Conservation (phyloP, 2,888 invertebrate genomes). For the Lysandra bellargus region DNA sequence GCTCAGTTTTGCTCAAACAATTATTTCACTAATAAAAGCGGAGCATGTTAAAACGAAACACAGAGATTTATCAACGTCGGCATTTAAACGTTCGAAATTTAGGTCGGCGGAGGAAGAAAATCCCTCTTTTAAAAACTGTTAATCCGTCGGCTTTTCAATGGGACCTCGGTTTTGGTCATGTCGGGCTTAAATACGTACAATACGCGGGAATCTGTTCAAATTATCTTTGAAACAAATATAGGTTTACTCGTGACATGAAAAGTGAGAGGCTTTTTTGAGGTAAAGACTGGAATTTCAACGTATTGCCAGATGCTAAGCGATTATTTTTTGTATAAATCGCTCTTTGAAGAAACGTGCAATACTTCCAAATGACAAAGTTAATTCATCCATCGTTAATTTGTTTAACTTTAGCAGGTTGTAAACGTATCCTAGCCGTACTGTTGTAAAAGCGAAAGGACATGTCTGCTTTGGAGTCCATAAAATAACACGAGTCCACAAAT, state of each 20-base stretch:
- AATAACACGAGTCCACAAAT: background rate
- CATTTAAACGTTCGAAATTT: constrained; percentile 38
- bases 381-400: background rate
- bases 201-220: constrained; percentile 28
- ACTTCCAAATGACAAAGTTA: background rate
- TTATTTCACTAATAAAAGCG: constrained; percentile 3
- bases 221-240: constrained; percentile 14
- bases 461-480: background rate
- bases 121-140: constrained; percentile 48
- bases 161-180: constrained; percentile 41
- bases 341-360: too few relatives aligned
- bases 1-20: background rate
- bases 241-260: background rate
- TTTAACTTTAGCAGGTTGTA: background rate
- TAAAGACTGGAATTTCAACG: background rate
- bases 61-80: constrained; percentile 26
- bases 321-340: background rate
- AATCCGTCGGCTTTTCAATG: constrained; percentile 46
- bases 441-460: background rate
- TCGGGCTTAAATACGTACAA: constrained; percentile 32
- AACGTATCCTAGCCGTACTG: background rate
- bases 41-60: constrained; percentile 21
- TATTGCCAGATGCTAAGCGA: background rate
- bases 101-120: constrained; percentile 44
- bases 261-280: background rate